These are phyloP conservation scores for Silurus asotus DNA, from an alignment of 2,113 vertebrate species.

Conservation along the genomic window DNA sequence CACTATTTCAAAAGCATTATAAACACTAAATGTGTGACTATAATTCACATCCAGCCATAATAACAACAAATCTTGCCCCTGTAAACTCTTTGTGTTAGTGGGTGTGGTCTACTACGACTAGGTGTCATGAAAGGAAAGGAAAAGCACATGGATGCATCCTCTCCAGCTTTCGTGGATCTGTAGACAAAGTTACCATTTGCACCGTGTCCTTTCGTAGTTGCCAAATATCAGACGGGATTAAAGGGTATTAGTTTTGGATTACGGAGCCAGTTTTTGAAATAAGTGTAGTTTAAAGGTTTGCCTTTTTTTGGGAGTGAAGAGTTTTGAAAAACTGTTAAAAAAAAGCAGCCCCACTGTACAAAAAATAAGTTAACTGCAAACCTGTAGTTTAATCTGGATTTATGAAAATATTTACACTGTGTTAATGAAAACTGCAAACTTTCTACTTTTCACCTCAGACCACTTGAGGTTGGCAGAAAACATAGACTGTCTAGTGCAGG, in stretches of 20 bases:
- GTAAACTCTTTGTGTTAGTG: background rate
- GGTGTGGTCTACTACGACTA: background rate
- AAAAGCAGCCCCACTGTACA: background rate
- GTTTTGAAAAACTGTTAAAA: background rate
- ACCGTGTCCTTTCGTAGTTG: slow-evolving; percentile 26
- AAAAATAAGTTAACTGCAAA: background rate
- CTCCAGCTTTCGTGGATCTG: slow-evolving; percentile 1
- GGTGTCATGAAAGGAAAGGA: background rate
- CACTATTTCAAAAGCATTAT: slow-evolving; percentile 29
- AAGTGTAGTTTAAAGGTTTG: background rate
- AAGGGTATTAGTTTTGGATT: slow-evolving; percentile 37
- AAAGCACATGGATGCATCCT: background rate
- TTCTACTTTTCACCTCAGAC: background rate
- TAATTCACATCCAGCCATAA: slow-evolving; percentile 39
- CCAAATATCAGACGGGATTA: slow-evolving; percentile 27
- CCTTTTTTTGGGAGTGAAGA: background rate
- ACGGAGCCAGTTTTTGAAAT: background rate
- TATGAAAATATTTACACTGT: slow-evolving; percentile 1
- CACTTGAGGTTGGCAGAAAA: slow-evolving; percentile 7
- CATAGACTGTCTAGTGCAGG: background rate
- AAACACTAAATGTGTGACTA: slow-evolving; percentile 25
- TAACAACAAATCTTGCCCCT: slow-evolving; percentile 37
- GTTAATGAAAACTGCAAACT: background rate
- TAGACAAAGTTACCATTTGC: slow-evolving; percentile 20
- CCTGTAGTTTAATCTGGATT: background rate